Base-by-base conservation (phyloP, 2,113 vertebrate genomes). In the Rhabdornis inornatus region DNA sequence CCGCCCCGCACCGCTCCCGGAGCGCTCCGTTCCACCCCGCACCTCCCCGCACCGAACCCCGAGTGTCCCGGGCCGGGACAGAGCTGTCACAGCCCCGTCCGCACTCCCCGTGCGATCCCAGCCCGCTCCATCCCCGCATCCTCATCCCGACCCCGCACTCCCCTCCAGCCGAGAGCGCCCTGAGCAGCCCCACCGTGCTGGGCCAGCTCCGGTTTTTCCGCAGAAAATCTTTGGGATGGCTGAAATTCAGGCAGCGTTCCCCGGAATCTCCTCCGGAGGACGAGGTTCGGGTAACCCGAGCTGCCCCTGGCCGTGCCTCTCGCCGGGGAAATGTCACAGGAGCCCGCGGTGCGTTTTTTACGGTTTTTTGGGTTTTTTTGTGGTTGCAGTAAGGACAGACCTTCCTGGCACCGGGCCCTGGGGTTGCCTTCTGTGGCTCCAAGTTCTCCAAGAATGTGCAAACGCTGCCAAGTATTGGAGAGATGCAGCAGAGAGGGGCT, bases 171-270 rank as follows among this genome's bases (percentile, higher is more conserved):
- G 59, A 31, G 15, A 30, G 0, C 1, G 1, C 15, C 6, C 37
- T 1, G 7, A 1, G 0, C 75, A 9, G 40, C 44, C 61, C 61
- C 27, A 0, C 11, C 6, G 6, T 8, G 56, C 57, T 5, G 49
- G 68, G 45, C 7, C 9, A 45, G 44, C 44, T 45, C 19, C 0
- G 20, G 23, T 9, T 87, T 57, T 61, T 18, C 84, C 92, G 55
- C 91, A 65, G n/a, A 56, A 85, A 72, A 69, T 23, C 59, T 19
- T 22, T 57, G 2, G 7, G 83, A 7, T 39, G 49, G 49, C 53
- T 13, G 78, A 15, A 45, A 8, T 33, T 2, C 66, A 10, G 88
- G 83, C 93, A 74, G 37, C 44, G 11, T 11, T 52, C 31, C 68
- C 86, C 53, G 70, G 74, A 10, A 14, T 4, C 45, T 49, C 79